Percentiles rank a stretch among this genome's conserved stretches.
phyloP scores from a whole-genome alignment of 2,113 vertebrate genomes.

The Forbesichthys papilliferus region DNA sequence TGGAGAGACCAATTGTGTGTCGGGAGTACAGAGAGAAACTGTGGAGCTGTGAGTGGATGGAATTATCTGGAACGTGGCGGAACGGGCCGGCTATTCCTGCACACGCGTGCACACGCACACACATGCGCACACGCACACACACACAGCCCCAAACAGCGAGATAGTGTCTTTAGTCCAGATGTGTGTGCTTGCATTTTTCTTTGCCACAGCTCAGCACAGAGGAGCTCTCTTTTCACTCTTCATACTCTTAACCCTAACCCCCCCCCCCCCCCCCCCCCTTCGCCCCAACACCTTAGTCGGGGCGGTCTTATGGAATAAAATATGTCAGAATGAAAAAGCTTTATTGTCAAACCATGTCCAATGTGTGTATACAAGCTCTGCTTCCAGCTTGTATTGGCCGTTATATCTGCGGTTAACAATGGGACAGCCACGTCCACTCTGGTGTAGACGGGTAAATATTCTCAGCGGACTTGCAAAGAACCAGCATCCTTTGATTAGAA shows the following conservation, averaged over 20 bases:
- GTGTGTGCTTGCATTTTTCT: conserved; percentile 45
- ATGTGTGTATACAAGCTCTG: conserved; percentile 5
- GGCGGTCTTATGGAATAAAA: conserved; percentile 4
- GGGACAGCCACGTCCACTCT: conserved; percentile 33
- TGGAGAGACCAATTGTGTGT: conserved; percentile 34
- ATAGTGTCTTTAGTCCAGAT: conserved; percentile 64
- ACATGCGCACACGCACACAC: conserved; percentile 7
- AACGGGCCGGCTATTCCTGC: conserved; percentile 39
- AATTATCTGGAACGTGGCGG: conserved; percentile 58
- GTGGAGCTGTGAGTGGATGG: conserved; percentile 40
- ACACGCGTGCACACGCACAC: neutral
- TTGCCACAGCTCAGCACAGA: conserved; percentile 51
- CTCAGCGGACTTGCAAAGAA: conserved; percentile 42
- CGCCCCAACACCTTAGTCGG: neutral
- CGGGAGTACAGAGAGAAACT: conserved; percentile 22
- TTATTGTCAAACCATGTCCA: neutral
- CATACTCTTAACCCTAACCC: conserved; percentile 1
- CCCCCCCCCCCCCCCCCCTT: neutral
- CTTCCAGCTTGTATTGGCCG: conserved; percentile 2
- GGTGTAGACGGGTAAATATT: conserved; percentile 26
- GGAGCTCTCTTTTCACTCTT: conserved; percentile 41
- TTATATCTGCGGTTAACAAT: conserved; percentile 41
- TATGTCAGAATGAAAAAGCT: conserved; percentile 11
- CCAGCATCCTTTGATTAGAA: conserved; percentile 63
- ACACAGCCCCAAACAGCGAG: conserved; percentile 37